Evolutionary conservation across 2,888 invertebrate species (phyloP), one percentile per base, ranked within the genome.

Genomic region (Andrena bucephala): DNA sequence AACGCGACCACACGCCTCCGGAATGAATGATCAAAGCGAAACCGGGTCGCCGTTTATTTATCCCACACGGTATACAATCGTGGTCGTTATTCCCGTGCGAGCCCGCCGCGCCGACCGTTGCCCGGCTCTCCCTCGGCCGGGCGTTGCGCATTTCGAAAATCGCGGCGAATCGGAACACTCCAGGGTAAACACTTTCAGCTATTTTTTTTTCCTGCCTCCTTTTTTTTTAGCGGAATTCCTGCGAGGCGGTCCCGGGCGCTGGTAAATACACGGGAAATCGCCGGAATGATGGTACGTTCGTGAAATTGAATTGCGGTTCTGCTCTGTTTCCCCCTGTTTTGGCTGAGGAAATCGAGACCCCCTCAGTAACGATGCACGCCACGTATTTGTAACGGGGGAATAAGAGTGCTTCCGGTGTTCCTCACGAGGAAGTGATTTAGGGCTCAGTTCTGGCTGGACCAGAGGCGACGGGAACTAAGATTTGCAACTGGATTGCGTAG

Each of bases 11-110:
- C 82, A 74, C 72, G 63, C n/a, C 74, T 71, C 75, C 65, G 86
- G 79, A 82, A 77, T 80, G 86, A 86, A 78, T 78, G 87, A 86
- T 87, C 87, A 88, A 87, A 88, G 87, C 86, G 86, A 86, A 71
- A 59, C 60, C 52, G 65, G 62, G 27, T 36, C 75, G 73, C 73
- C 86, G 83, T 86, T 87, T 88, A 84, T 87, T 84, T 84, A 81
- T 83, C 82, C 82, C 82, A 68, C 82, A 68, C 68, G 71, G 66
- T 78, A 77, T 78, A 85, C 67, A 79, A 68, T 33, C 62, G 67
- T 42, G 75, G 59, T 74, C 87, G 73, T 75, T 81, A 79, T 84
- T 74, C 67, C 70, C 74, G 52, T 13, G 29, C 66, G 66, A 50
- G 60, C 57, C 13, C 20, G 57, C 27, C 24, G 57, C 57, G 54